Percentiles rank a stretch among this genome's conserved stretches.
phyloP scores from a whole-genome alignment of 2,888 invertebrate species.

The Dinocampus coccinellae region DNA sequence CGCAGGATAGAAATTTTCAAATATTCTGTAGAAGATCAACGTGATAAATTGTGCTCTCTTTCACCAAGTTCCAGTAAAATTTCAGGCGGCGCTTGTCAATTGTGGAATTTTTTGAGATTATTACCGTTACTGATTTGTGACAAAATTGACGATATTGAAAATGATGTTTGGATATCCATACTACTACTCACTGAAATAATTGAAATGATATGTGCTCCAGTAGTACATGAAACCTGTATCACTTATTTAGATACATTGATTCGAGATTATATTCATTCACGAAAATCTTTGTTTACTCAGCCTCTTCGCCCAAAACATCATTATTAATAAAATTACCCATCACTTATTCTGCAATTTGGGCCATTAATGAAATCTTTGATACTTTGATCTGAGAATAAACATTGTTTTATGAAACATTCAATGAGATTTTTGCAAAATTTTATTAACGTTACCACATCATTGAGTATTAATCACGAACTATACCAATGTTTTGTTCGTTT shows the following conservation, averaged over 20 bases:
- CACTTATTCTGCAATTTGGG: slow-evolving; percentile 38
- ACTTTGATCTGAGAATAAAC: slow-evolving; percentile 47
- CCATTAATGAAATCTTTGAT: slow-evolving; percentile 43
- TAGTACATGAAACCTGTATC: slow-evolving; percentile 38
- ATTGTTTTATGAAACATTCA: slow-evolving; percentile 46
- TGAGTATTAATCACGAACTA: slow-evolving; percentile 39
- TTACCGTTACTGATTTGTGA: slow-evolving; percentile 30
- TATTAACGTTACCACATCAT: slow-evolving; percentile 38
- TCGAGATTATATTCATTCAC: slow-evolving; percentile 31
- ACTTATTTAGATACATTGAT: slow-evolving; percentile 28
- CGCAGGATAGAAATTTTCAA: slow-evolving; percentile 18
- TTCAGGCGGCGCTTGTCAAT: slow-evolving; percentile 34
- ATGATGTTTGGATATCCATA: slow-evolving; percentile 42
- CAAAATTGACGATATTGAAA: slow-evolving; percentile 28
- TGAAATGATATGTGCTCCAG: slow-evolving; percentile 45
- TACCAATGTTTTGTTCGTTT: slow-evolving; percentile 34
- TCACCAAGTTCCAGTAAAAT: slow-evolving; percentile 17
- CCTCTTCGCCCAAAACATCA: slow-evolving; percentile 41
- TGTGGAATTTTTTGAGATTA: slow-evolving; percentile 31
- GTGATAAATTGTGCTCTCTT: slow-evolving; percentile 27
- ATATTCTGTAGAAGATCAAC: slow-evolving; percentile 20
- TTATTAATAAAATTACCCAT: slow-evolving; percentile 37
- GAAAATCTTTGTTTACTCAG: slow-evolving; percentile 22
- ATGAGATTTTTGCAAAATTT: slow-evolving; percentile 38
- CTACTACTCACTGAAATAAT: slow-evolving; percentile 43